Conservation (phyloP, 2,113 vertebrate genomes). For the Meriones unguiculatus region DNA sequence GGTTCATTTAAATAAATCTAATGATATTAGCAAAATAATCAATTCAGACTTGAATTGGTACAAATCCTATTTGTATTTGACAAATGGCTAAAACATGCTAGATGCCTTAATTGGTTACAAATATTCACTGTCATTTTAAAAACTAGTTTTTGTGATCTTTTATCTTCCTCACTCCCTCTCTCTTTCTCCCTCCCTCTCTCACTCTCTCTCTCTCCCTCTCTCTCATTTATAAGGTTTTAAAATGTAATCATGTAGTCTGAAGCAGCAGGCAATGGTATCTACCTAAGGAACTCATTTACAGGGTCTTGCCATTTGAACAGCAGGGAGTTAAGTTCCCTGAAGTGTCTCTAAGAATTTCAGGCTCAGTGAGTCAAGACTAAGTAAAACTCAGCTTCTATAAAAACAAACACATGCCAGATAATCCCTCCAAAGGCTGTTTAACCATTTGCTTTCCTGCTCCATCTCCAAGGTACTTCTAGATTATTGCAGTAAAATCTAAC, state of each 20-base stretch:
- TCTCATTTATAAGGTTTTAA: background rate
- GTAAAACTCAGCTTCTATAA: constrained; percentile 73
- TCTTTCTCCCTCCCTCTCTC: background rate
- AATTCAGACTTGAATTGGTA: background rate
- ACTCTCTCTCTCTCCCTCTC: background rate
- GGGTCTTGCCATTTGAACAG: constrained; percentile 65
- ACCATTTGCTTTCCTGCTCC: background rate
- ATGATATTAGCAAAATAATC: background rate
- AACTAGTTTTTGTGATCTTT: background rate
- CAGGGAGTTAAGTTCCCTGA: constrained; percentile 65
- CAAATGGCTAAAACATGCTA: background rate
- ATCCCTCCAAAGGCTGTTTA: constrained; percentile 39
- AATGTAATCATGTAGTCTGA: constrained; percentile 27
- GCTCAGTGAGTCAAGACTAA: constrained; percentile 76
- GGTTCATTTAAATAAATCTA: background rate
- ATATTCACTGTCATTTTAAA: background rate
- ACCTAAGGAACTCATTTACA: constrained; percentile 67
- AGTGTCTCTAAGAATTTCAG: constrained; percentile 61
- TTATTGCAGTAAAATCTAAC: background rate
- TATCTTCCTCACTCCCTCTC: background rate
- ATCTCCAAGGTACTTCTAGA: background rate
- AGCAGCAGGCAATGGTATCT: constrained; percentile 44
- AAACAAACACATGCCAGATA: constrained; percentile 68
- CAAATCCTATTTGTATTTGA: background rate
- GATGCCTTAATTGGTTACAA: background rate